Percentiles rank a stretch among this genome's conserved stretches.
These are phyloP conservation scores for Torymus aiolomorphi DNA, from an alignment of 2,888 invertebrate species.

Conservation along the genomic window DNA sequence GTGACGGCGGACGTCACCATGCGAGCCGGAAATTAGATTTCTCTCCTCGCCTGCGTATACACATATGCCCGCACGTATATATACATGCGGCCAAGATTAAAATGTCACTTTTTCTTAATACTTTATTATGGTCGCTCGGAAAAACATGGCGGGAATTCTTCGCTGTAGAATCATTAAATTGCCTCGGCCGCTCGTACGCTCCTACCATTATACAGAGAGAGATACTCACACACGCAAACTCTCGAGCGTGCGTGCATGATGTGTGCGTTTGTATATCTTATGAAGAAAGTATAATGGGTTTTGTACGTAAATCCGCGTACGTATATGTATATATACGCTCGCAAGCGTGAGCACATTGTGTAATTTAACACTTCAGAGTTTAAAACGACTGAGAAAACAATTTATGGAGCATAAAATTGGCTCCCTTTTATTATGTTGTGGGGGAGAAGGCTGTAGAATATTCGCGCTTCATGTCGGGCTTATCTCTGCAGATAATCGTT, in stretches of 20 bases:
- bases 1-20: slow-evolving; percentile 9
- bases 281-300: slow-evolving; percentile 45
- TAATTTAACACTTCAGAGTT: slow-evolving; percentile 51
- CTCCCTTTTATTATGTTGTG: slow-evolving; percentile 20
- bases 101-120: slow-evolving; percentile 23
- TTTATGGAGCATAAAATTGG: slow-evolving; percentile 56
- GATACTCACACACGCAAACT: too few species aligned
- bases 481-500: too few species aligned
- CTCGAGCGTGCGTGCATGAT: too few species aligned
- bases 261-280: neutral
- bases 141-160: slow-evolving; percentile 13
- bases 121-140: slow-evolving; percentile 10
- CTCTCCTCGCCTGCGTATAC: slow-evolving; percentile 2
- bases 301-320: slow-evolving; percentile 37
- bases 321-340: neutral
- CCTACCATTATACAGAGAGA: too few species aligned
- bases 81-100: slow-evolving; percentile 10
- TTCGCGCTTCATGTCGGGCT: too few species aligned
- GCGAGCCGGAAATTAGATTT: slow-evolving; percentile 45
- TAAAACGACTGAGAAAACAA: slow-evolving; percentile 53
- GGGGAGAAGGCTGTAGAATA: slow-evolving; percentile 14
- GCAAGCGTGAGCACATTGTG: slow-evolving; percentile 36
- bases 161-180: slow-evolving; percentile 26
- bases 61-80: too few species aligned
- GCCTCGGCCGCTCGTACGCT: slow-evolving; percentile 2